Evolutionary conservation across 2,888 invertebrate genomes (phyloP), one percentile per base, ranked within the genome.

Genomic region (Acrocera orbiculus): DNA sequence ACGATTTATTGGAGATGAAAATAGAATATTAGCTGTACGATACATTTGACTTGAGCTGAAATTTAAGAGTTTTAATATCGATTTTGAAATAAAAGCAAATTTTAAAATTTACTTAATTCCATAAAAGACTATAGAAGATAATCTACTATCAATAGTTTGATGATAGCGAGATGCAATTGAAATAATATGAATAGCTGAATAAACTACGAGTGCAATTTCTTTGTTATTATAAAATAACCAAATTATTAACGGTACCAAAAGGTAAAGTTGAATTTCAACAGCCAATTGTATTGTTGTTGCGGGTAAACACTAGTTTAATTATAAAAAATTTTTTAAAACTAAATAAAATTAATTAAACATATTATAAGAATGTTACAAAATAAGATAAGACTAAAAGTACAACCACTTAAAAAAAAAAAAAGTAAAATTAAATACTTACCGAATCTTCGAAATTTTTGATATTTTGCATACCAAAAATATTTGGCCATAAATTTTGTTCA

Each of bases 231-330:
- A 66, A 38, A 73, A 58, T 4, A 72, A 57, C 66, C 76, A 74
- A 1, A 79, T 67, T 2, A 78, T 50, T 4, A 74, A 49, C 1
- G 77, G 73, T 11, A 73, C 70, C 4, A 76, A 44, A 30, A 76
- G 54, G 8, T 74, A 75, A 8, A 80, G 60, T 52, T 80, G 80
- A 65, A 79, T 70, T 48, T 80, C 79, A 44, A 80, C 48, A 0
- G 79, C 78, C 40, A 79, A 51, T 46, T 78, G 78, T 49, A 80
- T 74, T 0, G 77, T 76, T 56, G 77, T 76, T n/a, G n/a, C n/a
- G 2, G 77, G 72, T 15, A 78, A 77, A 47, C 80, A 81, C 80
- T 80, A 55, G 13, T 3, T 22, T 17, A 17, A 24, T 19, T 16
- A 11, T 32, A 20, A 17, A 37, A 40, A 25, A 2, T 7, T n/a